Base-by-base conservation (phyloP, 2,888 invertebrate species). In the Agriopis marginaria region DNA sequence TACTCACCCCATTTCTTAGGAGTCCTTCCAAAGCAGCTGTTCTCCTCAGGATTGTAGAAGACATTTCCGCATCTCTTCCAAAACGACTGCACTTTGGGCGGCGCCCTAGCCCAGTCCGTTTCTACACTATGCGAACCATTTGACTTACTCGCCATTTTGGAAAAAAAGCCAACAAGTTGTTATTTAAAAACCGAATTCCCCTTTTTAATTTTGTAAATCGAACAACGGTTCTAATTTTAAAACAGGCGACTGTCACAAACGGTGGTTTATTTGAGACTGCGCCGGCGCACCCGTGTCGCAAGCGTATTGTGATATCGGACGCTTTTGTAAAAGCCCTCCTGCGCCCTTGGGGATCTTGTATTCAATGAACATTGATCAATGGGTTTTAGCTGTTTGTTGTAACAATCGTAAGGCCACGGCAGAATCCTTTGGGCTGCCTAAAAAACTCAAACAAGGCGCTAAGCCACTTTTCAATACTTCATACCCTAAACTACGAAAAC, bases 1-100 rank as follows among this genome's bases (percentile, higher is more conserved):
- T 10, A 84, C 93, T 90, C 76, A 93, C 93, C 93, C 93, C 93
- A 93, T 86, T 92, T 77, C 68, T 91, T 91, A 44, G 92, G 86
- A 51, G 93, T 93, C 23, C 93, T 79, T 42, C 93, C 93, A 39
- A 93, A 80, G 71, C 92, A 86, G 79, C 91, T 92, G 7, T 88
- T 87, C 14, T 93, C 93, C 0, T 89, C 87, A 7, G 87, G 87
- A 71, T 93, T 86, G 74, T 93, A 93, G 50, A 93, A 82, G 0
- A 85, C 83, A 61, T 83, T 87, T 9, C 82, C 80, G 0, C 88
- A 68, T 56, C 88, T 85, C 54, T 81, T 76, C 77, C 87, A 84
- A 1, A 84, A 73, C 0, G 89, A 82, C 0, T 87, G 86, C 0
- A 84, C 72, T 0, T 84, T 82, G 0, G 91, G 90, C 0, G 93